Base-by-base conservation (phyloP, 2,888 invertebrate species). In the Toxonevra muliebris region DNA sequence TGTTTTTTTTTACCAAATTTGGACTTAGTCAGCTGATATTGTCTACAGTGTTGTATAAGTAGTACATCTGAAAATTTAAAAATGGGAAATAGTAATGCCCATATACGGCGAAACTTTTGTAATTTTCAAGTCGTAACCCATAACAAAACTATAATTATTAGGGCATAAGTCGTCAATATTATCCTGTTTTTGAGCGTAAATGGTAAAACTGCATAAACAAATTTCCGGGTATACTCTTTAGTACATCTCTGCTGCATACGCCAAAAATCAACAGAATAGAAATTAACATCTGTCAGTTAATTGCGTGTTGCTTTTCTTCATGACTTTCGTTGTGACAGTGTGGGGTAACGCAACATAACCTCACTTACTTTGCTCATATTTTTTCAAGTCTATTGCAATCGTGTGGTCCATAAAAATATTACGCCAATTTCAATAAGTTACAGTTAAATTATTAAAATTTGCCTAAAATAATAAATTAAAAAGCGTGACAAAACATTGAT, bases 271-370 rank as follows among this genome's bases (percentile, higher is more conserved):
- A 5, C 9, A n/a, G 12, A 30, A n/a, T 45, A 0, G n/a, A 41
- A 62, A 54, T 7, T 30, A 30, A 30, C 30, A 30, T 2, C 30
- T 53, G 53, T 54, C 63, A 55, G 43, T 55, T 45, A n/a, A 40
- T 55, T 17, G 11, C 54, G 54, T 20, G 17, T 48, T 50, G 17
- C 55, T 62, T 41, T 60, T 4, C 30, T 68, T 30, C 54, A 53
- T 45, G 66, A 59, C 59, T 69, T 53, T 45, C 63, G 45, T 42
- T 68, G 57, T 68, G 65, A 58, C 53, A 64, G 69, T 71, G 66
- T 68, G 73, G 45, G 61, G 68, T n/a, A 62, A 69, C 42, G 54
- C 63, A 65, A 69, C 70, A 55, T 75, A 75, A 75, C 75, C 75
- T 74, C 71, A 75, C 72, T 71, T 74, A 52, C 68, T 67, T 54